Conservation (phyloP, 2,113 vertebrate genomes). For the Percopsis transmontana region DNA sequence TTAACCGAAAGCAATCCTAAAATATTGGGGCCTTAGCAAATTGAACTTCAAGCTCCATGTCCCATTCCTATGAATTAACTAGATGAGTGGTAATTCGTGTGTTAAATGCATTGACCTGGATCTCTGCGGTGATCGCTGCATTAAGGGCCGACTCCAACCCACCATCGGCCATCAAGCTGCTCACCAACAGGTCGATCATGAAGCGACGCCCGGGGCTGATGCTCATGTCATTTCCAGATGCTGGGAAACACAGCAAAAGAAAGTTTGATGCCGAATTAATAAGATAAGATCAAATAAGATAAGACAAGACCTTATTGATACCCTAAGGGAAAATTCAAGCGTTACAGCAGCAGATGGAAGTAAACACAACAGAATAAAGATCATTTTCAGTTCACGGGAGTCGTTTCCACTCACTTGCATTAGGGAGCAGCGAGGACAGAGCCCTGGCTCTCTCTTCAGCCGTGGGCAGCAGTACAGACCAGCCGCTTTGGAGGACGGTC, state of each 20-base stretch:
- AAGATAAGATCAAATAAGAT: neutral
- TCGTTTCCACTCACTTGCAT: constrained; percentile 80
- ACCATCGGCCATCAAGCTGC: constrained; percentile 97
- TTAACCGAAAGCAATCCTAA: too few relatives aligned
- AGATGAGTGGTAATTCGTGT: constrained; percentile 1
- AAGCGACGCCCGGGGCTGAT: constrained; percentile 93
- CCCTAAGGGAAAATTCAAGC: neutral
- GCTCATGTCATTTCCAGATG: constrained; percentile 92
- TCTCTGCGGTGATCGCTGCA: constrained; percentile 95
- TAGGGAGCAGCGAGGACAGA: constrained; percentile 91
- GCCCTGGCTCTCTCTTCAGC: constrained; percentile 94
- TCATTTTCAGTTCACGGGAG: neutral
- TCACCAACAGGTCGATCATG: constrained; percentile 97
- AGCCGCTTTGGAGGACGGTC: constrained; percentile 94
- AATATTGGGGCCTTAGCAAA: neutral
- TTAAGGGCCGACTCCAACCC: constrained; percentile 94
- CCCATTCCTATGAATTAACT: neutral
- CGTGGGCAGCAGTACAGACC: constrained; percentile 95
- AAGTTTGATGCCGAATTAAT: neutral
- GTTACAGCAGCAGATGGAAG: neutral
- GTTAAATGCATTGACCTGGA: constrained; percentile 82
- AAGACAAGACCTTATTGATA: neutral
- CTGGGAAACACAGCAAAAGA: constrained; percentile 58
- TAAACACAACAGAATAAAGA: neutral
- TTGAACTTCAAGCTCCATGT: neutral